Percentiles rank a stretch among this genome's conserved stretches.
Evolutionary conservation across 2,113 vertebrate genomes (phyloP).

Genomic region (Redunca redunca): DNA sequence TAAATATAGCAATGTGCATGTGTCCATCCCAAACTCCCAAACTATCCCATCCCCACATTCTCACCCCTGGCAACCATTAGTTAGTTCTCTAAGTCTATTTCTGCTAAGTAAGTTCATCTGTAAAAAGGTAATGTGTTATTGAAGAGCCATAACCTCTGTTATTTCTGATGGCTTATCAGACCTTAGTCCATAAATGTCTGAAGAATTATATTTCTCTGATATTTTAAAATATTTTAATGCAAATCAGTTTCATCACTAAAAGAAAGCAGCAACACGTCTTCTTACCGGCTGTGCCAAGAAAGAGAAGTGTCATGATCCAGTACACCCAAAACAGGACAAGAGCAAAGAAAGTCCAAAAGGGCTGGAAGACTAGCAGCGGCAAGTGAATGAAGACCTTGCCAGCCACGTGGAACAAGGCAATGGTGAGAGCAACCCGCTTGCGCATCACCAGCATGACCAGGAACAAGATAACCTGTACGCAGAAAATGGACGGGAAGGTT

Average conservation of each 20-base stretch:
- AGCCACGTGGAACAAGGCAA: conserved; percentile 97
- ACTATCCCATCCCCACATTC: background rate
- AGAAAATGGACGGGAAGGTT: background rate
- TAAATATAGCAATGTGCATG: background rate
- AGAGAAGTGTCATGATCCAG: conserved; percentile 95
- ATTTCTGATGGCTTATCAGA: background rate
- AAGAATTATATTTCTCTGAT: background rate
- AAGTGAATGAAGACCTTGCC: conserved; percentile 97
- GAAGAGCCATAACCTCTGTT: background rate
- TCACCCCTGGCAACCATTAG: background rate
- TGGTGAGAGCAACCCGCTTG: conserved; percentile 95
- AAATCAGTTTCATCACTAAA: background rate
- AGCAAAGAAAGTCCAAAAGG: conserved; percentile 95
- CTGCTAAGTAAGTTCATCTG: background rate
- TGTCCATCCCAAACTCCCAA: background rate
- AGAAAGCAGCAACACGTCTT: conserved; percentile 1
- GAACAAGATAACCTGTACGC: conserved; percentile 88
- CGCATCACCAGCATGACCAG: conserved; percentile 97
- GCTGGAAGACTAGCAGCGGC: conserved; percentile 94
- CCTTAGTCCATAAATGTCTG: background rate
- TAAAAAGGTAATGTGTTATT: background rate
- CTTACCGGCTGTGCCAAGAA: conserved; percentile 95
- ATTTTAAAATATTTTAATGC: background rate
- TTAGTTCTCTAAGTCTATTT: background rate
- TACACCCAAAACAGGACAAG: conserved; percentile 95